A percentile compares a stretch with the other conserved stretches of the same genome.
Evolutionary conservation across 2,113 vertebrate species (phyloP).

Genomic region (Prunella fulvescens): DNA sequence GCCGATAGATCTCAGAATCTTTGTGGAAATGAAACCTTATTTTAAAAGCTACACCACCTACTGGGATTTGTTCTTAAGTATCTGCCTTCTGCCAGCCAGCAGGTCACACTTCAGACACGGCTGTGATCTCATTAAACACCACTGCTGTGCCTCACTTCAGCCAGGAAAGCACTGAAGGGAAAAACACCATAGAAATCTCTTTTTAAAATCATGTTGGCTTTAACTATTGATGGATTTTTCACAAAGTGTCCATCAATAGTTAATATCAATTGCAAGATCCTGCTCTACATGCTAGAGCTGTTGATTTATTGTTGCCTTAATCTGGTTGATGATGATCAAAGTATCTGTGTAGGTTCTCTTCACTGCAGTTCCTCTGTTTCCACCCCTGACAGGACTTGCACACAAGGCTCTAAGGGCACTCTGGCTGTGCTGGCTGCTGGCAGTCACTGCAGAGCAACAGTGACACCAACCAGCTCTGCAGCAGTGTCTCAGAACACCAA

Average conservation of each 20-base stretch:
- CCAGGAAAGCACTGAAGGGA: neutral
- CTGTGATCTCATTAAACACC: neutral
- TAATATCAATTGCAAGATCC: neutral
- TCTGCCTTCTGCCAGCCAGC: neutral
- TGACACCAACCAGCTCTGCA: neutral
- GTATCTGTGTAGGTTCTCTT: neutral
- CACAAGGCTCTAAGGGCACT: neutral
- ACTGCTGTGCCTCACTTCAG: neutral
- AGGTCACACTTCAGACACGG: neutral
- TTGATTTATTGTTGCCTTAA: neutral
- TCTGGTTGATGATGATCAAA: neutral
- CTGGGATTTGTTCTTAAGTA: neutral
- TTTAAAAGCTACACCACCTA: neutral
- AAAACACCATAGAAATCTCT: neutral
- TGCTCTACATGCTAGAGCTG: neutral
- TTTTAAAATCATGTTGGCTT: accelerated
- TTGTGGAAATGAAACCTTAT: neutral
- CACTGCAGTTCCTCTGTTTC: neutral
- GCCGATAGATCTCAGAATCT: neutral
- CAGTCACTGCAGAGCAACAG: neutral
- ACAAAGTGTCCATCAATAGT: neutral
- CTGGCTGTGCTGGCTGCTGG: neutral
- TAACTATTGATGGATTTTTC: neutral
- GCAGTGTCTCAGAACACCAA: neutral
- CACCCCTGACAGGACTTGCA: neutral